Base-by-base conservation (phyloP, 2,113 vertebrate genomes). In the Xiphophorus maculatus region DNA sequence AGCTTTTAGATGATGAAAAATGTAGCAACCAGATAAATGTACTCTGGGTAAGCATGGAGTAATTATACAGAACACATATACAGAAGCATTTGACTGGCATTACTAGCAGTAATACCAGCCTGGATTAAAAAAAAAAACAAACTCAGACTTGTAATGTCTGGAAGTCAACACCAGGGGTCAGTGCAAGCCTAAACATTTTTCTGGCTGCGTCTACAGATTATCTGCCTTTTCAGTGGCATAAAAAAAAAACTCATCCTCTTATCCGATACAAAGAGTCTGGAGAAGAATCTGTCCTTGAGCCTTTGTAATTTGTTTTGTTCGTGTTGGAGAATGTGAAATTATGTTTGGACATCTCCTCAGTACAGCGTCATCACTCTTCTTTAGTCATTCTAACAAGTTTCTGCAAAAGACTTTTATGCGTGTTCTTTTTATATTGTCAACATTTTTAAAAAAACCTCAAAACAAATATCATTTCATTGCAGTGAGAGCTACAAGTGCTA, bases 131-230 rank as follows among this genome's bases (percentile, higher is more conserved):
- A 64, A 32, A 3, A 44, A 32, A 0, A 35, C 2, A 10, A 37
- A 37, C 35, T 37, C 3, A 1, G 8, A 3, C 44, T 61, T 87
- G 87, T 61, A 83, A 44, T 76, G 32, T 33, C 8, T 1, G 2
- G 0, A 2, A 51, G 0, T 0, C 1, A 6, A 14, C 91, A 88
- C 74, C 76, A 84, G 91, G 70, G 77, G 87, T 33, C 90, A 82
- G 69, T 90, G 71, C 32, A 76, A 35, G 67, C 69, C 44, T 37
- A 74, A 19, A 22, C 4, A 72, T 84, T 11, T 25, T 60, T 14
- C 11, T 2, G 44, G 14, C 9, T 27, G 19, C 13, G 35, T 6
- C 3, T 32, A 5, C 4, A 33, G 25, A 32, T 40, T 5, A 58
- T 63, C 15, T 42, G 60, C 5, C 27, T 73, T 76, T 71, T 77